A percentile compares a stretch with the other conserved stretches of the same genome.
Conservation (phyloP, 1,140 invertebrate species). For the Tachypleus tridentatus region DNA sequence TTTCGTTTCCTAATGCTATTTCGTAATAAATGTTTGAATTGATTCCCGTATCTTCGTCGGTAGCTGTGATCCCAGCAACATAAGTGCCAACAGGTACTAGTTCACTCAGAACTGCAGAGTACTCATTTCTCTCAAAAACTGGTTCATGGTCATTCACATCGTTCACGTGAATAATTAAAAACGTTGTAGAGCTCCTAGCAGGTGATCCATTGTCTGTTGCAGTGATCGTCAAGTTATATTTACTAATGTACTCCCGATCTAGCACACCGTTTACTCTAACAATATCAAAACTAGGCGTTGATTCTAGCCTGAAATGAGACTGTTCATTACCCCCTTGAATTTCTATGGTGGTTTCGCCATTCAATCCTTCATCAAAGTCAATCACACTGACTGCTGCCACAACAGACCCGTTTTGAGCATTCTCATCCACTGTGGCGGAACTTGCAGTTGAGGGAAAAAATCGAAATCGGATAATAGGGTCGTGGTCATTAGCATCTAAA, state of each 20-base stretch:
- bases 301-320: conserved; percentile 73
- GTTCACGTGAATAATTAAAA: conserved; percentile 82
- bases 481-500: conserved; percentile 84
- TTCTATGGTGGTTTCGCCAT: conserved; percentile 70
- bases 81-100: conserved; percentile 71
- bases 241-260: conserved; percentile 80
- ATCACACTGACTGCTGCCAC: conserved; percentile 87
- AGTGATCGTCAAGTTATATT: conserved; percentile 83
- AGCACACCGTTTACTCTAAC: conserved; percentile 82
- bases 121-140: conserved; percentile 70
- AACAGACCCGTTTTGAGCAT: conserved; percentile 71
- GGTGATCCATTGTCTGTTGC: conserved; percentile 79
- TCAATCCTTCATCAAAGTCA: conserved; percentile 78
- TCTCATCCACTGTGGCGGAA: conserved; percentile 85
- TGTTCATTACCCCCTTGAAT: conserved; percentile 81
- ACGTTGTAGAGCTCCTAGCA: conserved; percentile 63
- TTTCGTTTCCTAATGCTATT: conserved; percentile 68
- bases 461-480: conserved; percentile 78
- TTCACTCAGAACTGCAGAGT: conserved; percentile 56
- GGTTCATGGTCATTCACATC: conserved; percentile 88
- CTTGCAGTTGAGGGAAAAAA: conserved; percentile 70
- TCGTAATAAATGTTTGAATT: conserved; percentile 79
- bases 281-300: conserved; percentile 69
- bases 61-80: conserved; percentile 72
- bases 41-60: conserved; percentile 76